Conservation (phyloP, 1,140 invertebrate genomes). For the Sweltsa coloradensis region DNA sequence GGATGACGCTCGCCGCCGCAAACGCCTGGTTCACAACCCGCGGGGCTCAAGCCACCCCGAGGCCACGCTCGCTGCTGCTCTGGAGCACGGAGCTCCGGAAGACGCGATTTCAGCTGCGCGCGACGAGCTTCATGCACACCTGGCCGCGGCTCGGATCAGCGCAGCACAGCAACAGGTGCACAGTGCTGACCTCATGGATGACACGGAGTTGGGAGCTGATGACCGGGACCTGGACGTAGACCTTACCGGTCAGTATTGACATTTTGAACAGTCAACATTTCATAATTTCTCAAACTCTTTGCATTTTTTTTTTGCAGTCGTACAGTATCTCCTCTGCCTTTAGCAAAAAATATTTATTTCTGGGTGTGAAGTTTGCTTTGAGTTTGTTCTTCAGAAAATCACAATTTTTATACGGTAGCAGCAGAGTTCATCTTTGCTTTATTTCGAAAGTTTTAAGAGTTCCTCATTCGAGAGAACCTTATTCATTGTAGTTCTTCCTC, state of each 20-base stretch:
- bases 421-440: too few species aligned
- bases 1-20: constrained; percentile 89
- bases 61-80: constrained; percentile 76
- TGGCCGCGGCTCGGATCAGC: constrained; percentile 49
- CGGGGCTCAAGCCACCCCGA: constrained; percentile 84
- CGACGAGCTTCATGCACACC: constrained; percentile 85
- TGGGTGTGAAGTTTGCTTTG: too few species aligned
- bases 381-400: too few species aligned
- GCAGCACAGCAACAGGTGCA: constrained; percentile 57
- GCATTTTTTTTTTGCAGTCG: too few species aligned
- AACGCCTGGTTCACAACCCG: constrained; percentile 91
- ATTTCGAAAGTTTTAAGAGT: too few species aligned
- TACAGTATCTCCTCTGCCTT: too few species aligned
- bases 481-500: too few species aligned
- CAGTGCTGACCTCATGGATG: constrained; percentile 74
- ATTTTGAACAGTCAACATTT: too few species aligned
- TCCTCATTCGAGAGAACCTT: too few species aligned
- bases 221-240: constrained; percentile 89
- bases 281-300: too few species aligned
- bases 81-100: constrained; percentile 79
- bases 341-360: too few species aligned
- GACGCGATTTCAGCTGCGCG: constrained; percentile 87
- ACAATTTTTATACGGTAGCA: too few species aligned
- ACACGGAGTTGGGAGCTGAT: constrained; percentile 80
- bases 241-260: constrained; percentile 62